Evolutionary conservation across 2,113 vertebrate genomes (phyloP).

Genomic region (Calypte anna): DNA sequence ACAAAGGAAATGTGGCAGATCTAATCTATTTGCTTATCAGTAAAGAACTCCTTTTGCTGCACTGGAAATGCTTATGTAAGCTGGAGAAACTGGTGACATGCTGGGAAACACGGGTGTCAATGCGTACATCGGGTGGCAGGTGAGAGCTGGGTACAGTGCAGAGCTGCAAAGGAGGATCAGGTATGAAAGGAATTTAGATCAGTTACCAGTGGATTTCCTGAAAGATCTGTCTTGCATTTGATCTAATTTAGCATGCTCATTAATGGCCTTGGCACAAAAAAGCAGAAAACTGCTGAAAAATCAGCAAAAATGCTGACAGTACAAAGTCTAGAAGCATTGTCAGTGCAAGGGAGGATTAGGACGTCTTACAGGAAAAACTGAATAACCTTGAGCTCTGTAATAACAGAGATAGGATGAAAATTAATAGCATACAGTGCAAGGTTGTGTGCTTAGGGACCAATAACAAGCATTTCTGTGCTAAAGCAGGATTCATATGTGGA

Average conservation of each 20-base stretch:
- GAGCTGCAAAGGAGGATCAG: not conserved
- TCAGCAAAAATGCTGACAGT: not conserved
- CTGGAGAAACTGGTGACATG: not conserved
- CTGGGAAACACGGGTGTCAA: not conserved
- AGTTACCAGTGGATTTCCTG: not conserved
- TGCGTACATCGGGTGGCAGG: not conserved
- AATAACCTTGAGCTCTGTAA: not conserved
- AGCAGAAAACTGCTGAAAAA: not conserved
- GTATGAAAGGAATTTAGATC: not conserved
- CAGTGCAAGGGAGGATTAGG: not conserved
- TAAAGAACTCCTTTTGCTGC: not conserved
- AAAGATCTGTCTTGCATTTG: not conserved
- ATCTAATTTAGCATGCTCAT: not conserved
- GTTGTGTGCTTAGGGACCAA: slow-evolving; percentile 1
- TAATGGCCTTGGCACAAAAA: not conserved
- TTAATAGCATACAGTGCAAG: not conserved
- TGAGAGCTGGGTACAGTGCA: not conserved
- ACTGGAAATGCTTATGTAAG: not conserved
- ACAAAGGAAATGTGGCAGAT: not conserved
- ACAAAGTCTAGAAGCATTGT: not conserved
- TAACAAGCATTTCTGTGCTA: not conserved
- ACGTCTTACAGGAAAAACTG: not conserved
- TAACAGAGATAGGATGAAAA: slow-evolving; percentile 1
- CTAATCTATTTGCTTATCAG: not conserved
- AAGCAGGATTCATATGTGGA: not conserved